These are phyloP conservation scores for Lasius fuliginosus DNA, from an alignment of 2,888 invertebrate genomes.

Conservation along the genomic window DNA sequence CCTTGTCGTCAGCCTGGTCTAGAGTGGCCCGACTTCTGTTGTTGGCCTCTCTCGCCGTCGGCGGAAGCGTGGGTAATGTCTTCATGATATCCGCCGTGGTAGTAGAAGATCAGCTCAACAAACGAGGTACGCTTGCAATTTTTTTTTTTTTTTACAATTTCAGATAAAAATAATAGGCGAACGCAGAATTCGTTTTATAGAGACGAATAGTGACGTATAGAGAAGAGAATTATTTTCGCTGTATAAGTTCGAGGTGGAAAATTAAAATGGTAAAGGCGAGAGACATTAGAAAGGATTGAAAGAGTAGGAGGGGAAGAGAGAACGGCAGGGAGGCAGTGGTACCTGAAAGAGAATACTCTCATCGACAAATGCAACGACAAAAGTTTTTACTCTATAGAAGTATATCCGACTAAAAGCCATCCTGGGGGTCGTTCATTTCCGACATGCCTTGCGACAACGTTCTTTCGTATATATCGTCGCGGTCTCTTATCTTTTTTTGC, in stretches of 20 bases:
- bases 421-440: constrained; percentile 49
- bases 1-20: constrained; percentile 90
- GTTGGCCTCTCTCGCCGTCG: constrained; percentile 89
- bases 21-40: constrained; percentile 90
- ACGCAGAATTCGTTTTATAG: not conserved
- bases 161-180: constrained; percentile 19
- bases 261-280: constrained; percentile 46
- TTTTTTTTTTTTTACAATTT: not conserved
- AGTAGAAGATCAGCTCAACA: constrained; percentile 91
- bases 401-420: constrained; percentile 56
- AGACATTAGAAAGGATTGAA: constrained; percentile 16
- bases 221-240: not conserved
- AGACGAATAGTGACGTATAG: not conserved
- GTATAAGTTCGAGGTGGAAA: constrained; percentile 39
- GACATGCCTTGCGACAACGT: constrained; percentile 57
- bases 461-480: constrained; percentile 57
- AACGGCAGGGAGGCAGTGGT: not conserved
- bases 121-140: constrained; percentile 87
- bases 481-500: constrained; percentile 51
- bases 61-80: constrained; percentile 91
- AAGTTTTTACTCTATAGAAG: constrained; percentile 54
- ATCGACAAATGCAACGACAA: constrained; percentile 57
- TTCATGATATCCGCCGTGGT: constrained; percentile 92
- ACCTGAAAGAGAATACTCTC: constrained; percentile 42
- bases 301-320: not conserved